A percentile compares a stretch with the other conserved stretches of the same genome.
phyloP scores from a whole-genome alignment of 2,797 vertebrate genomes.

The Neomorphus geoffroyi region DNA sequence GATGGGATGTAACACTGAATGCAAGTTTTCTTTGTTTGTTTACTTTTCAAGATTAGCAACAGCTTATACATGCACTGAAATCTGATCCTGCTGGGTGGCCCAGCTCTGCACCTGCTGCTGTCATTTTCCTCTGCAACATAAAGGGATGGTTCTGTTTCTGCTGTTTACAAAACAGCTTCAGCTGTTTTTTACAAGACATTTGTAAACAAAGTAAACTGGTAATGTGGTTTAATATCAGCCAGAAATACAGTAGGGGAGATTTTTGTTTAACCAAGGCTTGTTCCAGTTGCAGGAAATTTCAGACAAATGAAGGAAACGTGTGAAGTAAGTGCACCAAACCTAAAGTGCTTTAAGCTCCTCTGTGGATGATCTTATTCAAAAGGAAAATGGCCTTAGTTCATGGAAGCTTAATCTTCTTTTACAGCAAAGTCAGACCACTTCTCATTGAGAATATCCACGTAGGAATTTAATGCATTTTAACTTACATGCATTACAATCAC shows the following conservation, averaged over 20 bases:
- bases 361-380: slow-evolving; percentile 46
- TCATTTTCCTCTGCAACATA: background rate
- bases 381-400: slow-evolving; percentile 32
- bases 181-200: background rate
- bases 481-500: background rate
- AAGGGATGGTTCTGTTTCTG: background rate
- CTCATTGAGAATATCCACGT: background rate
- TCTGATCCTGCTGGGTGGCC: fast-evolving
- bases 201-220: background rate
- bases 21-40: slow-evolving; percentile 4
- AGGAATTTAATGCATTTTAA: slow-evolving; percentile 33
- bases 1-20: background rate
- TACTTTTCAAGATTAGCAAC: slow-evolving; percentile 9
- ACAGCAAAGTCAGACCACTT: slow-evolving; percentile 2
- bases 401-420: slow-evolving; percentile 56
- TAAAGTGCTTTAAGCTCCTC: slow-evolving; percentile 7
- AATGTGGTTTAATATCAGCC: background rate
- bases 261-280: background rate
- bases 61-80: background rate
- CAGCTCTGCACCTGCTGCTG: background rate
- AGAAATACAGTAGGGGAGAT: background rate
- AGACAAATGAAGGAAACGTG: background rate
- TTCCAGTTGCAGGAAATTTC: background rate
- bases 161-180: background rate
- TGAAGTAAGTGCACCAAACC: background rate